phyloP scores from a whole-genome alignment of 2,113 vertebrate genomes.

The Scortum barcoo region DNA sequence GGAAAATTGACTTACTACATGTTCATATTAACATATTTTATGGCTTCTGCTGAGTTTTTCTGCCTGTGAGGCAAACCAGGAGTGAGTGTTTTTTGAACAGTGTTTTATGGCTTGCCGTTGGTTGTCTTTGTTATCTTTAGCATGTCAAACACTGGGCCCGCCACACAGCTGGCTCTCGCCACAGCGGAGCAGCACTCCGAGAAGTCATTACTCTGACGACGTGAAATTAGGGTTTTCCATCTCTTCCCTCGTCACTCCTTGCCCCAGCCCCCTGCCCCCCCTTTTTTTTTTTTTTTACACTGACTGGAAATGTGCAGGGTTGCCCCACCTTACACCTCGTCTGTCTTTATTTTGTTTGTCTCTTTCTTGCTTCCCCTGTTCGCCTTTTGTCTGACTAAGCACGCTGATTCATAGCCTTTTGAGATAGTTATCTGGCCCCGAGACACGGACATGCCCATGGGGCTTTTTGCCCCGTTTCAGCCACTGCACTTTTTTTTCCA shows the following conservation, averaged over 20 bases:
- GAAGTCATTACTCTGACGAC: constrained; percentile 62
- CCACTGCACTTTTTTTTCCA: constrained; percentile 62
- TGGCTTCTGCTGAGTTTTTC: constrained; percentile 40
- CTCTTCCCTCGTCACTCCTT: constrained; percentile 13
- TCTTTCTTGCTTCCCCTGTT: constrained; percentile 46
- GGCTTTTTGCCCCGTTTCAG: constrained; percentile 57
- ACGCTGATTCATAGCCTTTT: constrained; percentile 76
- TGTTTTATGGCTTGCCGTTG: constrained; percentile 34
- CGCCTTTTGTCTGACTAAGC: constrained; percentile 76
- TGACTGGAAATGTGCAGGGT: constrained; percentile 15
- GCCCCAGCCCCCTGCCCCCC: neutral
- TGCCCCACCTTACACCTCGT: neutral
- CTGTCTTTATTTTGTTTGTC: constrained; percentile 35
- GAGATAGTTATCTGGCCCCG: constrained; percentile 78
- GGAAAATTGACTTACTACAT: constrained; percentile 18
- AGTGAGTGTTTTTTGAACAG: constrained; percentile 21
- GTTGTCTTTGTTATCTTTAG: constrained; percentile 65
- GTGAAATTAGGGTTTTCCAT: constrained; percentile 57
- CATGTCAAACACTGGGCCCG: constrained; percentile 66
- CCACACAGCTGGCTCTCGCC: constrained; percentile 66
- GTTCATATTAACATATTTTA: constrained; percentile 42
- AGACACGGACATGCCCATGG: constrained; percentile 69
- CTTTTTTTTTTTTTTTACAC: neutral
- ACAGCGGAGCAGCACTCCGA: constrained; percentile 46
- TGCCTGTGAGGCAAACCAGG: constrained; percentile 48